Evolutionary conservation across 1,140 invertebrate species (phyloP).

Genomic region (Kradibia gibbosae): DNA sequence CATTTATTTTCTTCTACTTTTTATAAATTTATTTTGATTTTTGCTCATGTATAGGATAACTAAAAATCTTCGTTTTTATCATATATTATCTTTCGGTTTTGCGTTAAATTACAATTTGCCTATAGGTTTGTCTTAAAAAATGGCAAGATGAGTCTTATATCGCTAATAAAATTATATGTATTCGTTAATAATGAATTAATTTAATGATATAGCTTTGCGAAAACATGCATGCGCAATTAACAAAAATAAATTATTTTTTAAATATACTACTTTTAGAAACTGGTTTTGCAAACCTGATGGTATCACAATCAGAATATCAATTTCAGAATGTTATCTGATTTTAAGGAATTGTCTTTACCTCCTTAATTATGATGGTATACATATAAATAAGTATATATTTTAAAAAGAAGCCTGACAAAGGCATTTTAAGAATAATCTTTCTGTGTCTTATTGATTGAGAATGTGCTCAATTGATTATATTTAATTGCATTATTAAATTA

Average conservation of each 20-base stretch:
- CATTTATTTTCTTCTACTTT: constrained; percentile 26
- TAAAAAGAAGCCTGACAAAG: not conserved
- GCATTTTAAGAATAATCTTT: not conserved
- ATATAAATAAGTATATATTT: not conserved
- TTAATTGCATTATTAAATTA: constrained; percentile 13
- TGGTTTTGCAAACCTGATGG: no score
- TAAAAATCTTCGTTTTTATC: constrained; percentile 65
- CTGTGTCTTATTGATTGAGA: not conserved
- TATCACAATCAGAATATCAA: no score
- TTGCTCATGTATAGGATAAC: constrained; percentile 59
- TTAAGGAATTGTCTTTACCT: not conserved
- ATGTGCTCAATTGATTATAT: not conserved
- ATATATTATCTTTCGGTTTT: constrained; percentile 67
- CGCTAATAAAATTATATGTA: not conserved
- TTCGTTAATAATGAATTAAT: no score
- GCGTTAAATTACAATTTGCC: not conserved
- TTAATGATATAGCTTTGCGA: no score
- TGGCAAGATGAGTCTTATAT: no score
- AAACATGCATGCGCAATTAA: not conserved
- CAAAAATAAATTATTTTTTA: not conserved
- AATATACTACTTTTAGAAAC: no score
- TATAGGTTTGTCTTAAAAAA: no score
- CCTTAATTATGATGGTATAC: not conserved
- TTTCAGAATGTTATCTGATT: not conserved
- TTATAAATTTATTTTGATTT: constrained; percentile 56